Conservation (phyloP, 2,797 vertebrate genomes). For the Remorina albescens region DNA sequence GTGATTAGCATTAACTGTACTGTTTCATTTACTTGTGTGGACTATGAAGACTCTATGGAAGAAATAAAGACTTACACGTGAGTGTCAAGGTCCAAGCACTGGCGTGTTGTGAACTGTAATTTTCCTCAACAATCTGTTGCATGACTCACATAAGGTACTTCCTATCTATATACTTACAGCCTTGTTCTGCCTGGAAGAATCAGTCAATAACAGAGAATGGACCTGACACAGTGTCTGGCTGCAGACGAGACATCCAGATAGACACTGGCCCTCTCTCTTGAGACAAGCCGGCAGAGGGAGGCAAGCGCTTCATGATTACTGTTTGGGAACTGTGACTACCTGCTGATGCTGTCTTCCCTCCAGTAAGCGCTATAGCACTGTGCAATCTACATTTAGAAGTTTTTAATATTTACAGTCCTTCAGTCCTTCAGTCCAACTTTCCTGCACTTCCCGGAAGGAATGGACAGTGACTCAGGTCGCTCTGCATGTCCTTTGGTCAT, state of each 20-base stretch:
- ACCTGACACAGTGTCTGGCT: slow-evolving; percentile 59
- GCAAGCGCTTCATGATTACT: slow-evolving; percentile 46
- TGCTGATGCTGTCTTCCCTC: slow-evolving; percentile 54
- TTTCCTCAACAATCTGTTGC: slow-evolving; percentile 38
- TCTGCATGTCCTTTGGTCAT: slow-evolving; percentile 52
- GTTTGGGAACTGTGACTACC: slow-evolving; percentile 52
- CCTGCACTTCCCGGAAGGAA: slow-evolving; percentile 54
- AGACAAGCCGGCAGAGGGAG: slow-evolving; percentile 48
- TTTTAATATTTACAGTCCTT: slow-evolving; percentile 56
- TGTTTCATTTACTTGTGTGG: no score
- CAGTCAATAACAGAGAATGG: slow-evolving; percentile 62
- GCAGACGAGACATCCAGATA: slow-evolving; percentile 56
- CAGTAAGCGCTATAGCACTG: slow-evolving; percentile 30
- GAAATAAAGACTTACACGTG: slow-evolving; percentile 17
- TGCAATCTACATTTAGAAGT: slow-evolving; percentile 50
- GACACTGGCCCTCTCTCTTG: slow-evolving; percentile 56
- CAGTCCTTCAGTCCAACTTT: slow-evolving; percentile 50
- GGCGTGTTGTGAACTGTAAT: slow-evolving; percentile 1
- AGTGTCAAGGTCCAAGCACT: not conserved
- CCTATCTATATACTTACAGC: slow-evolving; percentile 45
- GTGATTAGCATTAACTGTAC: slow-evolving; percentile 58
- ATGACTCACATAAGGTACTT: slow-evolving; percentile 40
- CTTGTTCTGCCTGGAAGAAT: slow-evolving; percentile 61
- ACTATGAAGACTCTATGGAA: no score
- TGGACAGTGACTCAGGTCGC: slow-evolving; percentile 44